Evolutionary conservation across 2,797 vertebrate species (phyloP), one percentile per base, ranked within the genome.

Genomic region (Chaetophractus vellerosus): DNA sequence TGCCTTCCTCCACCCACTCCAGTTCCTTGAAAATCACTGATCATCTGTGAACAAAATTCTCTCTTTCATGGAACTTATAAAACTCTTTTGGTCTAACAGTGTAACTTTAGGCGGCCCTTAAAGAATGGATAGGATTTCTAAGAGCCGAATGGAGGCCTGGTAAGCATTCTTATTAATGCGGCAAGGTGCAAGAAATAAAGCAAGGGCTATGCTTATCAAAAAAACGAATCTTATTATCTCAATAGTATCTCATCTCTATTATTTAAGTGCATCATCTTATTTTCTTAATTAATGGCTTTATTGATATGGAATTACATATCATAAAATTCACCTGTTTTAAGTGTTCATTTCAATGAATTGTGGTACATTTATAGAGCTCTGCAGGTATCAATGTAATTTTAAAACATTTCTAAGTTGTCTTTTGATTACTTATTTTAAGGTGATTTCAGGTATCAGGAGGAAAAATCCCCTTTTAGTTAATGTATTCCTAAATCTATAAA

Each of bases 81-180:
- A 9, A 74, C 2, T 90, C 8, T 38, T 12, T 57, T 72, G 41
- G 63, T 87, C 45, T n/a, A 68, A 61, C 8, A 33, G 18, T 64
- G 2, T 69, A 31, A 48, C 26, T 12, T 72, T 68, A 36, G 4
- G 33, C 48, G 61, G 21, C 2, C 3, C n/a, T 95, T 45, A 41
- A 74, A 95, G 74, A 68, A 63, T 5, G 48, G 11, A 69, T 9
- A 96, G 21, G 5, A 90, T 75, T 95, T 93, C 36, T 50, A 64
- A 64, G 26, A 36, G 19, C 45, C 8, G 12, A 59, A 66, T 69
- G 4, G 6, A n/a, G 33, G 45, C 4, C 15, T 78, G 33, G 33
- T 48, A 45, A 85, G 75, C 7, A 24, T 68, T 66, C 69, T 21
- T 85, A 28, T 33, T 52, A 48, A 52, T 71, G 19, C 2, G 64